Evolutionary conservation across 2,113 vertebrate species (phyloP).

Genomic region (Chionodraco myersi): DNA sequence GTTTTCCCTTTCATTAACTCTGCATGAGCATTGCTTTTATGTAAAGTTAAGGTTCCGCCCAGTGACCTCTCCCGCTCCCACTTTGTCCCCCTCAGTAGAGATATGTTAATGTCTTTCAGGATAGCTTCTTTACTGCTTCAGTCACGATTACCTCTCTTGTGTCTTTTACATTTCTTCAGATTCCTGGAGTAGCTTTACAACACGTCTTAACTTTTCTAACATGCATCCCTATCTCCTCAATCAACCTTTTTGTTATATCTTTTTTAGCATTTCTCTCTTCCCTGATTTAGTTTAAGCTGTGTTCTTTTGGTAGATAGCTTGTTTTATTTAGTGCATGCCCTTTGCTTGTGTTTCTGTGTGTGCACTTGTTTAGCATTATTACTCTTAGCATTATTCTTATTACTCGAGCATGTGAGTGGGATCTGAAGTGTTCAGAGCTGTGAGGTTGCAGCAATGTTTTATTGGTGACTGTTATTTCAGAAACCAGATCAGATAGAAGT

Average conservation of each 20-base stretch:
- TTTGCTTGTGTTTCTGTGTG: neutral
- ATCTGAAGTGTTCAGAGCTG: slow-evolving; percentile 77
- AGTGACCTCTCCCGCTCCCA: neutral
- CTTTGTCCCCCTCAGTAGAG: neutral
- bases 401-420: slow-evolving; percentile 68
- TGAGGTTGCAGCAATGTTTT: slow-evolving; percentile 87
- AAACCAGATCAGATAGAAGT: slow-evolving; percentile 89
- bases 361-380: slow-evolving; percentile 27
- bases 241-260: too few species aligned
- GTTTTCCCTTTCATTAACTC: neutral
- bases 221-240: neutral
- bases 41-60: neutral
- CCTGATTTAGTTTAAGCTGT: neutral
- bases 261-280: neutral
- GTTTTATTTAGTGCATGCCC: neutral
- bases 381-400: slow-evolving; percentile 33
- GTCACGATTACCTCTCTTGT: neutral
- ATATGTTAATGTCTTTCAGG: slow-evolving; percentile 1
- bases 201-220: neutral
- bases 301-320: neutral
- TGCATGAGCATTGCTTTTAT: slow-evolving; percentile 19
- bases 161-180: too few species aligned
- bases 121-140: neutral
- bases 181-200: neutral
- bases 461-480: slow-evolving; percentile 91